Percentiles rank a stretch among this genome's conserved stretches.
phyloP scores from a whole-genome alignment of 2,888 invertebrate genomes.

The Caenorhabditis parvicauda region DNA sequence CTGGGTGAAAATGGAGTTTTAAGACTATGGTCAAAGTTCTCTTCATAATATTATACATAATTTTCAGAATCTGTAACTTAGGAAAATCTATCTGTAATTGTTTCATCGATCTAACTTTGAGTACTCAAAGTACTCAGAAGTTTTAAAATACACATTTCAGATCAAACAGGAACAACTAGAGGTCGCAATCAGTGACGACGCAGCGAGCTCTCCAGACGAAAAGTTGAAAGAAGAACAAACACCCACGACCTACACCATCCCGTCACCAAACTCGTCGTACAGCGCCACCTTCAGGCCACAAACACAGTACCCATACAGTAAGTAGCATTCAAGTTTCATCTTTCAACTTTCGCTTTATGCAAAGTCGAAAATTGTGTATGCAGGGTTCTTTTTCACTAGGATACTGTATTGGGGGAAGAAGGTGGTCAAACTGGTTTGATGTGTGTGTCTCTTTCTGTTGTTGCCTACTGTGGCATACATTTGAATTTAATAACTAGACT shows the following conservation, averaged over 20 bases:
- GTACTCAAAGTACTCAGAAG: too few species aligned
- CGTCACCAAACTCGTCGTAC: constrained; percentile 18
- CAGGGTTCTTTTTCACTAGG: too few species aligned
- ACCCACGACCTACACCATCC: constrained; percentile 9
- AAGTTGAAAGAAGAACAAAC: constrained; percentile 15
- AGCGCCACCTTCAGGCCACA: constrained; percentile 32
- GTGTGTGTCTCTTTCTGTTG: background rate
- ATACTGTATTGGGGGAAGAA: too few species aligned
- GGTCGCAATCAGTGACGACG: constrained; percentile 6
- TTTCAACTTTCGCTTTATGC: background rate
- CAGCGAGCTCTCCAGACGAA: constrained; percentile 11
- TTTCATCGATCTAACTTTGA: too few species aligned
- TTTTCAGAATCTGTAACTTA: too few species aligned
- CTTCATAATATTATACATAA: too few species aligned
- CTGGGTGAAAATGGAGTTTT: too few species aligned
- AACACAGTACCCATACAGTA: constrained; percentile 32
- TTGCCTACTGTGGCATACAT: background rate
- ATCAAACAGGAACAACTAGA: constrained; percentile 23
- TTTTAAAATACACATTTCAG: too few species aligned
- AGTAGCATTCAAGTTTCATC: constrained; percentile 2
- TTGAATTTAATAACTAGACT: too few species aligned
- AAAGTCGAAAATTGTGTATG: too few species aligned
- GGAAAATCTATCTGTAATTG: too few species aligned
- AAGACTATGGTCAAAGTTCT: background rate
- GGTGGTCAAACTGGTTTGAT: too few species aligned